phyloP scores from a whole-genome alignment of 2,888 invertebrate species.

The Anticlea derivata region DNA sequence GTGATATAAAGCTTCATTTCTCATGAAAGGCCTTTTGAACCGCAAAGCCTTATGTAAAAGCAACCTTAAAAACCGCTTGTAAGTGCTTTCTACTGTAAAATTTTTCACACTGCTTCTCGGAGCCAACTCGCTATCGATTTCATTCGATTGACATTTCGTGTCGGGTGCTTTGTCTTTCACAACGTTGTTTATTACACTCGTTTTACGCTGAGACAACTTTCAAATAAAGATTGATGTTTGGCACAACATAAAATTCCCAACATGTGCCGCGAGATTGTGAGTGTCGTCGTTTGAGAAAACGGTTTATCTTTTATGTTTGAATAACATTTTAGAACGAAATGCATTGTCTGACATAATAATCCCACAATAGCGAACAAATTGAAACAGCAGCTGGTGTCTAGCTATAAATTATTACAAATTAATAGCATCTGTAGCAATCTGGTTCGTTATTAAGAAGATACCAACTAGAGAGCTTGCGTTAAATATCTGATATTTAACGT shows the following conservation, averaged over 20 bases:
- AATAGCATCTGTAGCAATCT: conserved; percentile 14
- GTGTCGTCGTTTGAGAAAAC: conserved; percentile 21
- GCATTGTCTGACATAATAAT: conserved; percentile 17
- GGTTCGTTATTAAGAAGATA: conserved; percentile 9
- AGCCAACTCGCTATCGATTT: conserved; percentile 32
- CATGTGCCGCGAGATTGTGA: conserved; percentile 28
- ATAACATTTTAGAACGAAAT: conserved; percentile 23
- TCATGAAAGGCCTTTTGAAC: conserved; percentile 22
- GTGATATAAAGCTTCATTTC: conserved; percentile 15
- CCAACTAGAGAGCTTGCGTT: neutral
- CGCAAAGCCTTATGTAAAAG: conserved; percentile 22
- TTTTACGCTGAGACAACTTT: conserved; percentile 39
- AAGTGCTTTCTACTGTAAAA: conserved; percentile 32
- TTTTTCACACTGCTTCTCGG: conserved; percentile 32
- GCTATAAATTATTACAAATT: conserved; percentile 20
- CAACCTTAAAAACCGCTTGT: conserved; percentile 25
- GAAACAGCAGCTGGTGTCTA: conserved; percentile 12
- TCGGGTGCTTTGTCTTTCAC: conserved; percentile 31
- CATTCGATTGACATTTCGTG: conserved; percentile 35
- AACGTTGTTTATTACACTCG: conserved; percentile 38
- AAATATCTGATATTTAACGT: neutral
- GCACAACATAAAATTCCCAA: conserved; percentile 32
- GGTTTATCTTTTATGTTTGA: conserved; percentile 28
- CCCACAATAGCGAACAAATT: conserved; percentile 16
- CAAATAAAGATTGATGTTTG: conserved; percentile 41